Percentiles rank a stretch among this genome's conserved stretches.
Conservation (phyloP, 2,888 invertebrate species). For the Conomelus anceps region DNA sequence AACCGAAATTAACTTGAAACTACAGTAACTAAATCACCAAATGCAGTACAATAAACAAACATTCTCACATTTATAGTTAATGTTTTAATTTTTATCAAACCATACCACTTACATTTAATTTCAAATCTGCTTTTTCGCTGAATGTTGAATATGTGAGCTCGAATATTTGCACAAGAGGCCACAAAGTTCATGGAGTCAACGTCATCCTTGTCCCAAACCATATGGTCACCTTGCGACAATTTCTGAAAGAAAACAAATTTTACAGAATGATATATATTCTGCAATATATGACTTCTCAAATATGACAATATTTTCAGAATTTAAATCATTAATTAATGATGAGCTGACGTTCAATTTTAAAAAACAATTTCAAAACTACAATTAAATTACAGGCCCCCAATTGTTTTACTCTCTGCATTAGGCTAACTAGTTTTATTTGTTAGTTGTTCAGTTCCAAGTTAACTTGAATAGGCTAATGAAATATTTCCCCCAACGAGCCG, state of each 20-base stretch:
- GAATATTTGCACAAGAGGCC: conserved; percentile 87
- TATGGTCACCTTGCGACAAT: conserved; percentile 53
- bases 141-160: conserved; percentile 86
- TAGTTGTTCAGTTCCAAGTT: too few relatives aligned
- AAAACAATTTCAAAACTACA: neutral
- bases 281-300: too few relatives aligned
- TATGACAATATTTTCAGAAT: too few relatives aligned
- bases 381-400: neutral
- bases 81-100: conserved; percentile 8
- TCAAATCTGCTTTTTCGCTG: conserved; percentile 81
- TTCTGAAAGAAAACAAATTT: conserved; percentile 18
- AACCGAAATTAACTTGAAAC: too few relatives aligned
- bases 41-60: too few relatives aligned
- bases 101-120: conserved; percentile 73
- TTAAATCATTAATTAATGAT: too few relatives aligned
- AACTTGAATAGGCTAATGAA: too few relatives aligned
- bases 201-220: conserved; percentile 98
- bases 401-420: neutral
- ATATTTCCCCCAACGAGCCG: too few relatives aligned
- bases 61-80: too few relatives aligned
- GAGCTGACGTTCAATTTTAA: neutral
- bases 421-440: too few relatives aligned
- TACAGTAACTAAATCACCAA: too few relatives aligned
- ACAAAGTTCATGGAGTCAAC: conserved; percentile 92
- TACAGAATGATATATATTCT: neutral